Base-by-base conservation (phyloP, 2,113 vertebrate species). In the Ornithorhynchus anatinus region DNA sequence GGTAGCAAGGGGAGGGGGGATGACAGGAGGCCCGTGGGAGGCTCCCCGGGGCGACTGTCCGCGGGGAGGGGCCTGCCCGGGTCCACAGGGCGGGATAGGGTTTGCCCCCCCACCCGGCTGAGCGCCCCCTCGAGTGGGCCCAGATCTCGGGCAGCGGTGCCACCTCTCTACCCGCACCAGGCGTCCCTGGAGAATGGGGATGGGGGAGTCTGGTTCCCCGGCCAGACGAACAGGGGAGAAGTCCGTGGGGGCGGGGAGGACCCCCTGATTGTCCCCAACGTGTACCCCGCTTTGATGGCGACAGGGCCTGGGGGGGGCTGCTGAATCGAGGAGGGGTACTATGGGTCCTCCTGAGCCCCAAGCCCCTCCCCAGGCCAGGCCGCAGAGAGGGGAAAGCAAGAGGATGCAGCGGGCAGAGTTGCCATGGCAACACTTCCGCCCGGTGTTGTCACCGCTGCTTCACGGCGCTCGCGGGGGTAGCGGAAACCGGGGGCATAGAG, bases 381-480 rank as follows among this genome's bases (percentile, higher is more conserved):
- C 69, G 54, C 69, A 37, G 59, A 72, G 67, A 76, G 53, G 32
- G 27, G 78, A n/a, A n/a, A n/a, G 78, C 75, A 81, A 72, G 78
- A 88, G 83, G 86, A 88, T 88, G 86, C 85, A 83, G 86, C 44
- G 59, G 82, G 77, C 81, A 72, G 72, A 77, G 83, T 88, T 88
- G 75, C 86, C 75, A 88, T 88, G 81, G 65, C 86, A 84, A 78
- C 86, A 85, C 75, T 88, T 88, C 86, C 86, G 84, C 81, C 60
- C 73, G 72, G 63, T 85, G 79, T 82, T 85, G 86, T 85, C 86
- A 88, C 80, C 72, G 69, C 57, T 72, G 71, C 76, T 81, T 72
- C 79, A 87, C 75, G 78, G 67, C 75, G 74, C 69, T 68, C 54
- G 78, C 77, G 71, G 80, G 71, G 77, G 64, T 25, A 79, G 58